phyloP scores from a whole-genome alignment of 2,797 vertebrate genomes.

The Dendrocincla tyrannina region DNA sequence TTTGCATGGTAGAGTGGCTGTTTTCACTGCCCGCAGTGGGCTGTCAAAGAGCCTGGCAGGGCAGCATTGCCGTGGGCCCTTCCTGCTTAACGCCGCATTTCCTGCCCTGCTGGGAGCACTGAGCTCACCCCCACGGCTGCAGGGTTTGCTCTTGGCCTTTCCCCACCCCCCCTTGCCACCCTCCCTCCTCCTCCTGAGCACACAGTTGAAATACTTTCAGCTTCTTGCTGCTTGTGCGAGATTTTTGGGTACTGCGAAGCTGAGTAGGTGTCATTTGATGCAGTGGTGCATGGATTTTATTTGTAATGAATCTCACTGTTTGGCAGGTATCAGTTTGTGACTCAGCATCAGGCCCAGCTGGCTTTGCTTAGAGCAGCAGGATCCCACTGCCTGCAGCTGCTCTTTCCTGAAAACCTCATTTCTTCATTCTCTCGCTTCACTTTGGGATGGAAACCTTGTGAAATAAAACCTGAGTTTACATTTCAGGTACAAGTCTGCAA shows the following conservation, averaged over 20 bases:
- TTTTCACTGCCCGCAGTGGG: neutral
- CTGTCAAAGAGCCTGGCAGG: neutral
- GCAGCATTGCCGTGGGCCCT: fast-evolving
- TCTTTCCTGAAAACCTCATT: neutral
- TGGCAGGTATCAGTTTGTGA: neutral
- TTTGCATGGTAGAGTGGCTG: neutral
- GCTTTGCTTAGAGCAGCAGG: neutral
- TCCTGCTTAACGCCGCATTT: neutral
- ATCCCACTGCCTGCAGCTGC: neutral
- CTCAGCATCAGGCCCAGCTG: neutral
- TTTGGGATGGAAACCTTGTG: slow-evolving; percentile 24
- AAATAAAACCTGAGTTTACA: neutral
- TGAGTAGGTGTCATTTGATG: neutral
- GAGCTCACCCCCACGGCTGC: neutral
- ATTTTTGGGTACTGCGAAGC: neutral
- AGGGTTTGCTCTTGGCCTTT: neutral
- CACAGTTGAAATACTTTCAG: neutral
- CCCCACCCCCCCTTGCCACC: neutral
- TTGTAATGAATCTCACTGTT: neutral
- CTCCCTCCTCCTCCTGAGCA: neutral
- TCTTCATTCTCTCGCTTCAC: neutral
- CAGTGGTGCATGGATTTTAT: neutral
- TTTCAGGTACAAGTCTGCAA: neutral
- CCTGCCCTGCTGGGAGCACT: neutral
- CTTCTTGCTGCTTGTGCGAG: neutral